Evolutionary conservation across 2,113 vertebrate species (phyloP).

Genomic region (Nipponia nippon): DNA sequence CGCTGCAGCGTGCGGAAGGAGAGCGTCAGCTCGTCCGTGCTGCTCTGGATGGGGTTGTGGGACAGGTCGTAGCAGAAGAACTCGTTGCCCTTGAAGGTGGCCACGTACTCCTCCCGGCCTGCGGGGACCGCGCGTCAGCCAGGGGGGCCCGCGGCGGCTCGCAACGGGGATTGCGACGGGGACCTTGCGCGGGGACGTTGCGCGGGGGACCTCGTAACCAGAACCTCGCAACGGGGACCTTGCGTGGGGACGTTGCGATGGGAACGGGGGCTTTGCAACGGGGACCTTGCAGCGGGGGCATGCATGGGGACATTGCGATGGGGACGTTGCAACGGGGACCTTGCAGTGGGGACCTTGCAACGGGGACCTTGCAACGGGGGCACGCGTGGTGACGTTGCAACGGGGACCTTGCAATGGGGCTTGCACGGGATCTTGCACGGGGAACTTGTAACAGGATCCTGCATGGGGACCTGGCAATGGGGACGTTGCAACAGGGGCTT

Average conservation of each 20-base stretch:
- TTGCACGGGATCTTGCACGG: no score
- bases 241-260: rapidly evolving
- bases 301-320: rapidly evolving
- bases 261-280: neutral
- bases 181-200: no score
- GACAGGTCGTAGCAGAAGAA: conserved; percentile 98
- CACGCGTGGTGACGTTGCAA: no score
- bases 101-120: conserved; percentile 92
- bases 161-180: no score
- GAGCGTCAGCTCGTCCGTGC: conserved; percentile 93
- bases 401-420: no score
- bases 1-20: conserved; percentile 92
- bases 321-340: neutral
- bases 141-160: no score
- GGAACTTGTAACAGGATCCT: neutral
- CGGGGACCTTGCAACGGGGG: neutral
- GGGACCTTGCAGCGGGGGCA: no score
- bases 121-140: neutral
- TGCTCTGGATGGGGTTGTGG: conserved; percentile 94
- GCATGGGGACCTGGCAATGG: no score
- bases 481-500: no score
- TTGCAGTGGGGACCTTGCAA: rapidly evolving
- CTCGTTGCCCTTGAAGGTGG: conserved; percentile 91
- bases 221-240: neutral
- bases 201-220: no score